Conservation (phyloP, 2,888 invertebrate genomes). For the Mesodorylaimus sp. region DNA sequence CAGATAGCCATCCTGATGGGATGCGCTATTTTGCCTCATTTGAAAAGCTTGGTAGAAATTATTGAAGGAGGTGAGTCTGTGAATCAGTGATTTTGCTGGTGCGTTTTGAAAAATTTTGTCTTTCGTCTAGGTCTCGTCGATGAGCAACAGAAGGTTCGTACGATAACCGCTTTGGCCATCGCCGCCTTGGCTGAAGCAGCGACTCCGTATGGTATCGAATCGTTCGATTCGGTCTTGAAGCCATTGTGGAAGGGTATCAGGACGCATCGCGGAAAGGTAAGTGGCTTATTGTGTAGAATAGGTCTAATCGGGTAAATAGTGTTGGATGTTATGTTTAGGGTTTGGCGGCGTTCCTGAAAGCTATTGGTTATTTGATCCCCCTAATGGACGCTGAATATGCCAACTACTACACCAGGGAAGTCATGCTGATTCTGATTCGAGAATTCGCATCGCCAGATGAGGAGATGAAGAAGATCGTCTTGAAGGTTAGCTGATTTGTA, state of each 20-base stretch:
- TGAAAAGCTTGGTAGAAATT: constrained; percentile 92
- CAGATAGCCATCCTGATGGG: constrained; percentile 99
- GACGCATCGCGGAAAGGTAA: constrained; percentile 47
- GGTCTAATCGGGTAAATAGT: constrained; percentile 2
- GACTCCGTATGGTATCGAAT: constrained; percentile 98
- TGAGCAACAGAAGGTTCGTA: constrained; percentile 96
- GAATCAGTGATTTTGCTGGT: neutral
- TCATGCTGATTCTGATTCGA: constrained; percentile 91
- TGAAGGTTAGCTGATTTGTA: constrained; percentile 50
- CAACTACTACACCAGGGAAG: constrained; percentile 97
- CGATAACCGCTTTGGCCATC: constrained; percentile 91
- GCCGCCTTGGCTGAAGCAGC: constrained; percentile 97
- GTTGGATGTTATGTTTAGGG: constrained; percentile 45
- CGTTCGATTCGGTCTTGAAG: constrained; percentile 95
- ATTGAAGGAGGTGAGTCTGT: constrained; percentile 70
- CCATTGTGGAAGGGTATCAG: constrained; percentile 98
- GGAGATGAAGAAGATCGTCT: constrained; percentile 99
- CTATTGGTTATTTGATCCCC: constrained; percentile 95
- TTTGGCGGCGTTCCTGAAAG: constrained; percentile 94
- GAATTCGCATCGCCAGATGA: constrained; percentile 99
- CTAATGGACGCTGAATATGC: constrained; percentile 99
- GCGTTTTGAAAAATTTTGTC: constrained; percentile 6
- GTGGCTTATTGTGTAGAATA: constrained; percentile 10
- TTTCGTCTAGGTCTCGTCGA: constrained; percentile 56
- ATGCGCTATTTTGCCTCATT: constrained; percentile 92